Evolutionary conservation across 2,113 vertebrate genomes (phyloP), one percentile per base, ranked within the genome.

Genomic region (Orcinus orca): DNA sequence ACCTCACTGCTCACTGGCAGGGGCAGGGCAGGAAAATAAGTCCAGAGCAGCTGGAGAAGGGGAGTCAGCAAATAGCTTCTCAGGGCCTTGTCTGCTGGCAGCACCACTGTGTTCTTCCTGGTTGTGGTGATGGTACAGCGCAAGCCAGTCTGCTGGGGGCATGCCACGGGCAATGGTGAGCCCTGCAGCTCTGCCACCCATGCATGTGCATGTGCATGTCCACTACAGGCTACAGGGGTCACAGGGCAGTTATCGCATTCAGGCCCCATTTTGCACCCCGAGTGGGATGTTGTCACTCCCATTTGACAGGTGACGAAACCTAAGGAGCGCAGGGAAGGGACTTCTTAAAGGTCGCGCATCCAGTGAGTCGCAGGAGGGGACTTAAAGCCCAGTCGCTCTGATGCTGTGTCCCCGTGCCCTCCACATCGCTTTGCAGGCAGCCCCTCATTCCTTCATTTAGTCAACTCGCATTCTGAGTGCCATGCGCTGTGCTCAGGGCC

Each of bases 71-170:
- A 80, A 33, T 3, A 0, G 26, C 62, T 73, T 65, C 55, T 82
- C 18, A 6, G 73, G 83, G 13, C 50, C 68, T 23, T 29, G 47
- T 26, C n/a, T 25, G 53, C 53, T 0, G 0, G 62, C 55, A 38
- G 1, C 17, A 21, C 41, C 2, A 3, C 58, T 44, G 12, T 21
- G 50, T 13, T 63, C 38, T 15, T 26, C 12, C 68, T 31, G 80
- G 71, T 15, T 23, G 0, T 3, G 20, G 17, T 18, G 29, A 0
- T 5, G 23, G 13, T 25, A 38, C 58, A 10, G 12, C 2, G 2
- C 10, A 6, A 74, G 41, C 18, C 4, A 5, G 44, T 10, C 1
- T 6, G 7, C 21, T 1, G 0, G 11, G 25, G n/a, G n/a, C 13
- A 23, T 36, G 55, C 41, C 63, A 11, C 3, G 1, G 11, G 77